These are phyloP conservation scores for Otolemur garnettii DNA, from an alignment of 2,113 vertebrate species.

Conservation along the genomic window DNA sequence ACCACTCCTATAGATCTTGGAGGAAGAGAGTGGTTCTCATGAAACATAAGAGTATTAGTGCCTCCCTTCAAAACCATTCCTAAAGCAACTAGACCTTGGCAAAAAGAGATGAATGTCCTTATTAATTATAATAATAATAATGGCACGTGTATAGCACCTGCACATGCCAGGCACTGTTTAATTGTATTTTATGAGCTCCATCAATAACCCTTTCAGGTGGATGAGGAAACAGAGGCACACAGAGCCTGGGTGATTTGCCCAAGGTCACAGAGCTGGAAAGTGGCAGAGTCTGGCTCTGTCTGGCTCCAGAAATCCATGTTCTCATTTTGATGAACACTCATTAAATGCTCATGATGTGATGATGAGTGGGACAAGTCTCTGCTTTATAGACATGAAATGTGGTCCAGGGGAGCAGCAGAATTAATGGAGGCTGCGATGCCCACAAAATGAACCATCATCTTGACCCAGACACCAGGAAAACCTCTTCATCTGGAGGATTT, in stretches of 20 bases:
- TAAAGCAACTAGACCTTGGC: background rate
- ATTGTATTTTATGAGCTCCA: background rate
- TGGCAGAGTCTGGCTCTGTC: background rate
- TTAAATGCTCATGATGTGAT: background rate
- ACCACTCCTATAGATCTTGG: background rate
- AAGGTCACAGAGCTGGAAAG: background rate
- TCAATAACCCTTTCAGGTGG: background rate
- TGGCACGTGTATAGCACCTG: background rate
- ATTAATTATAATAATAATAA: background rate
- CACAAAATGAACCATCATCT: background rate
- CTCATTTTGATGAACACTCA: background rate
- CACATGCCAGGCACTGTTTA: background rate
- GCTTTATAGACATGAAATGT: background rate
- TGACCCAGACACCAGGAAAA: background rate
- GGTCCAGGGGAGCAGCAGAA: background rate
- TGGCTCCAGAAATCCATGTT: background rate
- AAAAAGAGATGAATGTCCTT: background rate
- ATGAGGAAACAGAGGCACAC: background rate
- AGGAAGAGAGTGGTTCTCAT: background rate
- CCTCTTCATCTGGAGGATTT: background rate
- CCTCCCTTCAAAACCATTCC: background rate
- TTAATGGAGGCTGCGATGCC: background rate
- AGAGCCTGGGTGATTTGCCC: background rate
- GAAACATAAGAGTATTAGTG: background rate
- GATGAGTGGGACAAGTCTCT: background rate